Conservation (phyloP, 2,113 vertebrate species). For the Oncorhynchus keta region DNA sequence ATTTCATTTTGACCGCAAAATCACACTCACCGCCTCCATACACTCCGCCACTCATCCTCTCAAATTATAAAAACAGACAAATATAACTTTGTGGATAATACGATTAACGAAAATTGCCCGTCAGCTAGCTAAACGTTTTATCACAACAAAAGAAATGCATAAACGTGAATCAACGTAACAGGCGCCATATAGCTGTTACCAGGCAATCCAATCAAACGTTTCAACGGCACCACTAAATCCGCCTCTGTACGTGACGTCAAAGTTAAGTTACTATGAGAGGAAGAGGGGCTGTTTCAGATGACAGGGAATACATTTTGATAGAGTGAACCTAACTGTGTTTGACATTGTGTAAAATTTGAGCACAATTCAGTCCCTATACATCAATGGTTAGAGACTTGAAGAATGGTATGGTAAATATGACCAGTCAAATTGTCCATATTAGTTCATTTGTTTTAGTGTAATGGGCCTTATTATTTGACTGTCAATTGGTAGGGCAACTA, state of each 20-base stretch:
- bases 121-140: constrained; percentile 37
- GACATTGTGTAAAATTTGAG: no score
- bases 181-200: constrained; percentile 34
- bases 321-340: no score
- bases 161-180: constrained; percentile 47
- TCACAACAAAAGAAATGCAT: constrained; percentile 66
- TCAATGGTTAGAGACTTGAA: no score
- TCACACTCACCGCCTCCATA: constrained; percentile 79
- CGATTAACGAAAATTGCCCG: constrained; percentile 16
- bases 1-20: constrained; percentile 21
- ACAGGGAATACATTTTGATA: neutral
- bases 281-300: neutral
- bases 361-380: no score
- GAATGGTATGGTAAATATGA: no score
- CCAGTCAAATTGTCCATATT: no score
- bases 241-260: constrained; percentile 11
- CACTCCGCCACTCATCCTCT: constrained; percentile 79
- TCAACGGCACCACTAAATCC: constrained; percentile 29
- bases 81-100: constrained; percentile 1
- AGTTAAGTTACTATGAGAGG: constrained; percentile 4
- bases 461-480: no score
- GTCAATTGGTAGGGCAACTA: no score
- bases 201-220: constrained; percentile 50
- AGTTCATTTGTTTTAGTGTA: no score
- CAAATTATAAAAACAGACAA: neutral